Conservation (phyloP, 2,113 vertebrate genomes). For the Phaethornis superciliosus region DNA sequence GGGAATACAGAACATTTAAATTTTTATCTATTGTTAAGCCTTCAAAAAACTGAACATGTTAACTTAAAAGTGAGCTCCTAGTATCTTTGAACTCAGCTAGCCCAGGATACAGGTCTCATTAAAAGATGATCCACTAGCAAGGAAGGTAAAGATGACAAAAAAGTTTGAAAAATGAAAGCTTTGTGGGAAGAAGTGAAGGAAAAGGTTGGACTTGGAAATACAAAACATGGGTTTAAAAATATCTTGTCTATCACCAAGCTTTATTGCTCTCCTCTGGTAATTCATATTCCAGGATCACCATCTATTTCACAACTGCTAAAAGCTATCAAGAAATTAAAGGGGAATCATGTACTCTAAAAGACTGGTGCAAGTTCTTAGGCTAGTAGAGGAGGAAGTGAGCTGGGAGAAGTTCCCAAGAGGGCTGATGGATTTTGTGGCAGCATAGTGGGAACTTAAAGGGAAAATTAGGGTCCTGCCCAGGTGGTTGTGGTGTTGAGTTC, state of each 20-base stretch:
- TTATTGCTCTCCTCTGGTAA: not conserved
- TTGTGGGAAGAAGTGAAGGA: not conserved
- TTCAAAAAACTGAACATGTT: not conserved
- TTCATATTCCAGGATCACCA: not conserved
- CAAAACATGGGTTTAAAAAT: not conserved
- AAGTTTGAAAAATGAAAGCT: not conserved
- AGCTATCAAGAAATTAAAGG: not conserved
- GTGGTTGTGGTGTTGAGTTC: not conserved
- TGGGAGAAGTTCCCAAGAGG: not conserved
- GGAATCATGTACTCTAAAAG: too few species aligned
- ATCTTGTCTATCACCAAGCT: not conserved
- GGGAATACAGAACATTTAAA: not conserved
- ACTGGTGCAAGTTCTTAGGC: not conserved
- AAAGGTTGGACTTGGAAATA: not conserved
- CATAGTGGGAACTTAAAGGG: not conserved
- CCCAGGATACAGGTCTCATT: not conserved
- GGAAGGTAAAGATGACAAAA: not conserved
- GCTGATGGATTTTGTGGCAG: not conserved
- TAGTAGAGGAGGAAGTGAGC: not conserved
- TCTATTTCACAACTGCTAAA: not conserved
- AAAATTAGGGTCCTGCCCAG: not conserved
- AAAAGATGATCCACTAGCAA: not conserved
- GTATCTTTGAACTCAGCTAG: not conserved
- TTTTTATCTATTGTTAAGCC: slow-evolving; percentile 3
- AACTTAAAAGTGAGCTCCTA: not conserved